These are phyloP conservation scores for Poeciliopsis presidionis DNA, from an alignment of 2,797 vertebrate genomes.

Conservation along the genomic window DNA sequence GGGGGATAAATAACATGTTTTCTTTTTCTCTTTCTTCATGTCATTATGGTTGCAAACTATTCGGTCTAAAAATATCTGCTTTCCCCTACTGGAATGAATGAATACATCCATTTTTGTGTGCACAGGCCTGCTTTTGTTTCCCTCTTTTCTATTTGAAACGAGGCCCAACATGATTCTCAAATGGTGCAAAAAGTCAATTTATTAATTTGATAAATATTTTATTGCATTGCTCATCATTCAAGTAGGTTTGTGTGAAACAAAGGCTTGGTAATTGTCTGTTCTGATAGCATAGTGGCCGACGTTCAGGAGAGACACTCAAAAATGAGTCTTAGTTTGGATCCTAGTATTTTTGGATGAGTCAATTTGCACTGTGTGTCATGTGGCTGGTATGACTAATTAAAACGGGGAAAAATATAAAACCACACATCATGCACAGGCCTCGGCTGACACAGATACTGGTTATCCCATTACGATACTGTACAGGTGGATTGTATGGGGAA, in stretches of 20 bases:
- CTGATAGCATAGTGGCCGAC: not conserved
- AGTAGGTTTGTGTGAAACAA: not conserved
- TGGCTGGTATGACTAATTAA: constrained; percentile 48
- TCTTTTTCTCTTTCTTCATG: not conserved
- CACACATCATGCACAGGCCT: constrained; percentile 72
- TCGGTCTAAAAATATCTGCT: not conserved
- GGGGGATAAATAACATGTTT: not conserved
- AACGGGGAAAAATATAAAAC: constrained; percentile 71
- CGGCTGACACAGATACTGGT: constrained; percentile 59
- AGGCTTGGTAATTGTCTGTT: not conserved
- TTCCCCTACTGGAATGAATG: not conserved
- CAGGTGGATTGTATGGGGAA: constrained; percentile 72
- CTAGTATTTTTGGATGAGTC: not conserved
- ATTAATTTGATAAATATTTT: not conserved
- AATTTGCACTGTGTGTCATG: not conserved
- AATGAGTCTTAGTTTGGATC: not conserved
- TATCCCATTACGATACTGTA: constrained; percentile 74
- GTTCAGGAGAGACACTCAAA: not conserved
- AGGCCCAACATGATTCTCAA: no score
- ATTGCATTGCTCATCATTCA: not conserved
- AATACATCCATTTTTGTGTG: not conserved
- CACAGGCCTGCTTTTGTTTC: no score
- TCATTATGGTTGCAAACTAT: not conserved
- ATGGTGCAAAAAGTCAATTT: not conserved
- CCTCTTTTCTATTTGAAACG: no score